A percentile compares a stretch with the other conserved stretches of the same genome.
Evolutionary conservation across 2,797 vertebrate genomes (phyloP).

Genomic region (Coccyzus lansbergi): DNA sequence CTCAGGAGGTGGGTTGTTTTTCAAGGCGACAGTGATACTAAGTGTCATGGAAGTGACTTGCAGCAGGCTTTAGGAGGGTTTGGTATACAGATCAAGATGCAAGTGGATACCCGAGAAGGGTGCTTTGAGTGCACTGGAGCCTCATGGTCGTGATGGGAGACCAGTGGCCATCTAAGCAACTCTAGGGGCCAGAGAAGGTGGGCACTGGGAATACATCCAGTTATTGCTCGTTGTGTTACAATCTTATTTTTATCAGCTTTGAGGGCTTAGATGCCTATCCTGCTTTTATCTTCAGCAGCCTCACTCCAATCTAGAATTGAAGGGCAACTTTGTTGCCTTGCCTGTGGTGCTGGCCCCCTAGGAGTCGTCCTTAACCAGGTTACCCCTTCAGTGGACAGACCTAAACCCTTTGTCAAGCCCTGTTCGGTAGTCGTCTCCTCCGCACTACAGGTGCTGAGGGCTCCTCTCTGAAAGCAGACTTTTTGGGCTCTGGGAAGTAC

Average conservation of each 20-base stretch:
- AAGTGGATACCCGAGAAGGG: neutral
- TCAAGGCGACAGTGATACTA: neutral
- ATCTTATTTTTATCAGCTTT: neutral
- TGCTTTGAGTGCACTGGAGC: neutral
- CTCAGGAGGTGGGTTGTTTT: neutral
- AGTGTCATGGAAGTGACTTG: neutral
- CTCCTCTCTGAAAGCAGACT: neutral
- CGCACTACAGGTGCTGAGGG: neutral
- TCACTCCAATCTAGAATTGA: neutral
- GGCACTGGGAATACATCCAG: neutral
- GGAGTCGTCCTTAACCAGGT: neutral
- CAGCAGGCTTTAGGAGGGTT: neutral
- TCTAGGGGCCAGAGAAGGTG: neutral
- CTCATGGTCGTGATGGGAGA: neutral
- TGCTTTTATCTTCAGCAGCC: neutral
- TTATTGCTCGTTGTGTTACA: neutral
- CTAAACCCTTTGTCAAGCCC: no score
- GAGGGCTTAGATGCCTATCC: neutral
- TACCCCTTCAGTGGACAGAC: neutral
- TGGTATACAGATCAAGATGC: neutral
- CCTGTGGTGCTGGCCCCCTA: accelerated
- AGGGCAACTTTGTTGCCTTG: neutral
- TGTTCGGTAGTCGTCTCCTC: neutral
- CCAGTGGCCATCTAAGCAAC: neutral
- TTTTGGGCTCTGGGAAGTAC: neutral